A percentile compares a stretch with the other conserved stretches of the same genome.
These are phyloP conservation scores for Lithophane semibrunnea DNA, from an alignment of 2,888 invertebrate genomes.

Conservation along the genomic window DNA sequence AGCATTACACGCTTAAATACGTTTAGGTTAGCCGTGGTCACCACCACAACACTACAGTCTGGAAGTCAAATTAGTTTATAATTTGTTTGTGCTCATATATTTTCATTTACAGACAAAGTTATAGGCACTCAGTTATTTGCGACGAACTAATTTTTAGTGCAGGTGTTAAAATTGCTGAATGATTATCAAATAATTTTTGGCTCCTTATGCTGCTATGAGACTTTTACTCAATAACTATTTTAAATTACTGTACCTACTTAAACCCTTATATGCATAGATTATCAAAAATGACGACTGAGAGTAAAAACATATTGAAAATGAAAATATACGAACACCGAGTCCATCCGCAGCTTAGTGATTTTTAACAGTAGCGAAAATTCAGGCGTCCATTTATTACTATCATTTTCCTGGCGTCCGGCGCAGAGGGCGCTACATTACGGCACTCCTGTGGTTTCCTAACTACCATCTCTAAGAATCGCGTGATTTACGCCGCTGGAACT, in stretches of 20 bases:
- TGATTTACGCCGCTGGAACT: constrained; percentile 77
- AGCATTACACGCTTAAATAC: constrained; percentile 23
- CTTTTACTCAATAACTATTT: not conserved
- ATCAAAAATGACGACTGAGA: not conserved
- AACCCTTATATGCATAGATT: too few species aligned
- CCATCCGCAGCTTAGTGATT: constrained; percentile 66
- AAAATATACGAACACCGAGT: constrained; percentile 34
- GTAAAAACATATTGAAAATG: not conserved
- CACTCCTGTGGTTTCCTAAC: constrained; percentile 80
- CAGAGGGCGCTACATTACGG: constrained; percentile 75
- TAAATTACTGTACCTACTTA: not conserved
- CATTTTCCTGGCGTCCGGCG: constrained; percentile 70
- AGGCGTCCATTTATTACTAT: constrained; percentile 79
- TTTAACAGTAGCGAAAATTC: constrained; percentile 73
- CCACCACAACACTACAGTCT: not conserved
- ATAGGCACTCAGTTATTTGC: not conserved
- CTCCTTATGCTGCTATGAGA: too few species aligned
- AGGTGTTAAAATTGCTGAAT: not conserved
- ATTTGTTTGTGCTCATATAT: constrained; percentile 25
- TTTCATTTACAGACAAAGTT: not conserved
- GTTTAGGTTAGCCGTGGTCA: constrained; percentile 11
- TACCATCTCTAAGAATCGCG: constrained; percentile 76
- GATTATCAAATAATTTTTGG: not conserved
- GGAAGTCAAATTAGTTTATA: constrained; percentile 32
- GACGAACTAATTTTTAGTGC: not conserved